Percentiles rank a stretch among this genome's conserved stretches.
These are phyloP conservation scores for Phacellophora camtschatica DNA, from an alignment of 30 jellyfish, hydroid and myxozoan genomes.

Conservation along the genomic window DNA sequence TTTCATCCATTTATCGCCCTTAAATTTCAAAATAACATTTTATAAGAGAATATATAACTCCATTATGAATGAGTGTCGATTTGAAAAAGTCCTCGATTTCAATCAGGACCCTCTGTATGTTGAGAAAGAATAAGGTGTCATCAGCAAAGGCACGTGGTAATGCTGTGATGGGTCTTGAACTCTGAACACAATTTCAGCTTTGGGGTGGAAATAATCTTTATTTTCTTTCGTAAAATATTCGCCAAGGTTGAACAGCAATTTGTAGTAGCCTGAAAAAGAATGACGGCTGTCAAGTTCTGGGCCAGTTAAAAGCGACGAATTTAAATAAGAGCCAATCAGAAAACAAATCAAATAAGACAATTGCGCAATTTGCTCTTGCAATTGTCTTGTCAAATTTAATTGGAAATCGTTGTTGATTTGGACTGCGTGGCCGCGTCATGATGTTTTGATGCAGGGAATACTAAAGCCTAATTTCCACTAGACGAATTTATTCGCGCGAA, in stretches of 20 bases:
- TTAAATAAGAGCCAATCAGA: not conserved
- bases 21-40: too few species aligned
- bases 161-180: constrained; percentile 35
- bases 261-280: constrained; percentile 2
- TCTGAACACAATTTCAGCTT: constrained; percentile 28
- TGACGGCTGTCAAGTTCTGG: not conserved
- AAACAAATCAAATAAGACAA: not conserved
- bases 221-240: constrained; percentile 8
- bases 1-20: too few species aligned
- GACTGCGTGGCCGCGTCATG: too few species aligned
- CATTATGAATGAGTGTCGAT: too few species aligned
- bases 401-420: not conserved
- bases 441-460: too few species aligned
- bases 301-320: not conserved
- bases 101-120: constrained; percentile 48
- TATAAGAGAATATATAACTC: too few species aligned
- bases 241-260: constrained; percentile 15
- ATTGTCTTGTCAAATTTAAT: not conserved
- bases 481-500: too few species aligned
- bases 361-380: not conserved
- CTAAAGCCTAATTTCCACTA: too few species aligned
- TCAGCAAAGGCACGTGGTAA: constrained; percentile 39
- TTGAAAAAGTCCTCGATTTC: too few species aligned
- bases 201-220: constrained; percentile 27
- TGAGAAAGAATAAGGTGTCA: constrained; percentile 35